Base-by-base conservation (phyloP, 2,888 invertebrate genomes). In the Amphipyra tragopoginis region DNA sequence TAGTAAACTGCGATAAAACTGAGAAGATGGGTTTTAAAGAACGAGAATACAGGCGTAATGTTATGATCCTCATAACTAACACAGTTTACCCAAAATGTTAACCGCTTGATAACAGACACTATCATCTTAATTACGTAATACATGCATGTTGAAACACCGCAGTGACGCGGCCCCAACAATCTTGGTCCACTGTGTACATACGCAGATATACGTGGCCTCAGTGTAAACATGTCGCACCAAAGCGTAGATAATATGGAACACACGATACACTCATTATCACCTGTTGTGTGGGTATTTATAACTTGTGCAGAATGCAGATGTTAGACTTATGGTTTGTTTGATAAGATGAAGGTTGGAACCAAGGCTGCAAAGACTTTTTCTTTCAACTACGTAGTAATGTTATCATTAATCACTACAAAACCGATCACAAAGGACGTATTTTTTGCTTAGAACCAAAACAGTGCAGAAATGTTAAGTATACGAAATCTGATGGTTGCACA, bases 231-330 rank as follows among this genome's bases (percentile, higher is more conserved):
- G 45, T 50, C 40, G 38, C 65, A 34, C 15, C 15, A 26, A 43
- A 29, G 65, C 21, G 39, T 40, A 47, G 69, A 85, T 85, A 85
- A 85, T 72, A 51, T 34, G 57, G 40, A 43, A 63, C 66, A 49
- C 83, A 84, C 80, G 85, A 71, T 72, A 13, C 33, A 40, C 70
- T 75, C 68, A 77, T 85, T 85, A 85, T 80, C 83, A 81, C 51
- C 26, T 66, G 49, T 42, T 40, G 34, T 29, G 26, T 13, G 10
- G 33, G 34, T 56, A 56, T 49, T 52, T 56, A 34, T 72, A 48
- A 34, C 39, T 44, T 38, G 15, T 53, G 54, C 53, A 51, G 33
- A 59, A 73, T 73, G 68, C 56, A 67, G 56, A 47, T 60, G 36
- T 52, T 26, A 52, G 50, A 44, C 56, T 44, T 39, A 44, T 52